phyloP scores from a whole-genome alignment of 1,140 invertebrate species.

The Heliconius eleuchia region DNA sequence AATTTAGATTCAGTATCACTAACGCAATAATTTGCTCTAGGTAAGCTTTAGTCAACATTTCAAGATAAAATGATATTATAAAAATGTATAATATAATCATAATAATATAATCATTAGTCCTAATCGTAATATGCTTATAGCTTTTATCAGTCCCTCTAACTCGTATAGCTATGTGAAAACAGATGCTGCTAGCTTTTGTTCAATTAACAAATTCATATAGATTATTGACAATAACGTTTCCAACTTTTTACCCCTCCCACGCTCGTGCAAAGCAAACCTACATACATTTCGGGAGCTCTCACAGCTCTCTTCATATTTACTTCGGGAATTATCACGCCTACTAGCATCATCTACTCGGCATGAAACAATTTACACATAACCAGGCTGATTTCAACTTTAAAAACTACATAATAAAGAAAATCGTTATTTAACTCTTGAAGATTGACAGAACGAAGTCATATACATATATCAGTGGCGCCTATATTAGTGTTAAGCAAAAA shows the following conservation, averaged over 20 bases:
- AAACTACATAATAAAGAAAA: constrained; percentile 25
- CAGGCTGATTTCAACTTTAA: constrained; percentile 29
- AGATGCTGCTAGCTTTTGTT: not conserved
- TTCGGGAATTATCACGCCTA: constrained; percentile 74
- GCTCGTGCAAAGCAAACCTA: constrained; percentile 65
- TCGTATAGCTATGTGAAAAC: too few species aligned
- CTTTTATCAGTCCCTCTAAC: not conserved
- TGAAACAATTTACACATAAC: constrained; percentile 50
- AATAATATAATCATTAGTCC: not conserved
- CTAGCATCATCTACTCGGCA: constrained; percentile 67
- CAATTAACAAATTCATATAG: not conserved
- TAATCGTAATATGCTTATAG: not conserved
- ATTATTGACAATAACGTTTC: constrained; percentile 20
- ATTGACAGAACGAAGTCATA: constrained; percentile 9
- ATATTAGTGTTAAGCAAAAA: constrained; percentile 62
- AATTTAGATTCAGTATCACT: constrained; percentile 39
- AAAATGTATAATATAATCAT: constrained; percentile 3
- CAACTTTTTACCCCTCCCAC: constrained; percentile 78
- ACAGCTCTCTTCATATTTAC: constrained; percentile 72
- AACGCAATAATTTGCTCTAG: constrained; percentile 33
- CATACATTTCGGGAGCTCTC: constrained; percentile 71
- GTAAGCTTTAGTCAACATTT: not conserved
- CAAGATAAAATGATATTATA: not conserved
- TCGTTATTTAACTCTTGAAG: not conserved
- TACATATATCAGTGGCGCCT: constrained; percentile 37